Evolutionary conservation across 2,888 invertebrate species (phyloP).

Genomic region (Limnephilus marmoratus): DNA sequence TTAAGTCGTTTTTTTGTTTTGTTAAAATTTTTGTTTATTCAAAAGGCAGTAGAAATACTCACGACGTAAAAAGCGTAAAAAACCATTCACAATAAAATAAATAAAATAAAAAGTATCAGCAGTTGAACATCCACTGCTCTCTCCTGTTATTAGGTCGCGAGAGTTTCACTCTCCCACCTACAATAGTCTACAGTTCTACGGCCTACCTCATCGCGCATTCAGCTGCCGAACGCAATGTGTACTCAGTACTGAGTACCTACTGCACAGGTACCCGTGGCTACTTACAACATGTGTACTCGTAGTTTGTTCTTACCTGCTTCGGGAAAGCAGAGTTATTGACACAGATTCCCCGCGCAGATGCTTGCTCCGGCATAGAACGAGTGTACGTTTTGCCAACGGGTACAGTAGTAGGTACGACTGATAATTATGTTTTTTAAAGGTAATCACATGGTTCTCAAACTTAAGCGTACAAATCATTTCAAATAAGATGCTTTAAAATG

Average conservation of each 20-base stretch:
- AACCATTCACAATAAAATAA: background rate
- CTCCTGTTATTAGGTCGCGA: background rate
- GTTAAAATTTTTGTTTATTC: too few relatives aligned
- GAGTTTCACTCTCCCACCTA: background rate
- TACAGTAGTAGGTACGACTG: background rate
- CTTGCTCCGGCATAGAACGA: too few relatives aligned
- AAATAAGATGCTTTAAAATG: background rate
- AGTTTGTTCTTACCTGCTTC: background rate
- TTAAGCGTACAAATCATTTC: background rate
- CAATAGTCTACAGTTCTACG: background rate
- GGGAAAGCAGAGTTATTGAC: conserved; percentile 5
- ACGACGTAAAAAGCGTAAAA: too few relatives aligned
- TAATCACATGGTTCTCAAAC: background rate
- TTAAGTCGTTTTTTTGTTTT: too few relatives aligned
- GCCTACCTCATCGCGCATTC: background rate
- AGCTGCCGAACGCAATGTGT: background rate
- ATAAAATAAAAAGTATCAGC: background rate
- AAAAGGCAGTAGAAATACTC: too few relatives aligned
- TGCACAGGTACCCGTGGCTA: background rate
- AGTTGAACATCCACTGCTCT: background rate
- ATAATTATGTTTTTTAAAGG: too few relatives aligned
- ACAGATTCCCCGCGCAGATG: background rate
- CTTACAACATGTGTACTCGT: background rate
- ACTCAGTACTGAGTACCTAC: background rate
- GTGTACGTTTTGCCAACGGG: background rate